Evolutionary conservation across 2,888 invertebrate species (phyloP).

Genomic region (Bruchidius siliquastri): DNA sequence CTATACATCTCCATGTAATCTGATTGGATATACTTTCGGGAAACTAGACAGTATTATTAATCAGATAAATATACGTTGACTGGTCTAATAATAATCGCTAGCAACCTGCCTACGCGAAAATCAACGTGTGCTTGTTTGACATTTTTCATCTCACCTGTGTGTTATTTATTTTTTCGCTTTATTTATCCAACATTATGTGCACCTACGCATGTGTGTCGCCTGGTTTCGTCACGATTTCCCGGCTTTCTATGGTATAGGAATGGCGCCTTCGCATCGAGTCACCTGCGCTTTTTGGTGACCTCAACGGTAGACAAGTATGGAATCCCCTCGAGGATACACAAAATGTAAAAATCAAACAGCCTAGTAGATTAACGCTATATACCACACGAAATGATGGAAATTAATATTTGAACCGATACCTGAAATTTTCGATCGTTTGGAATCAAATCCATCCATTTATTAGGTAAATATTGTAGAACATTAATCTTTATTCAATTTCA

Average conservation of each 20-base stretch:
- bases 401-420: too few relatives aligned
- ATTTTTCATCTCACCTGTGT: not conserved
- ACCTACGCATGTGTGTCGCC: not conserved
- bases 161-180: not conserved
- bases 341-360: not conserved
- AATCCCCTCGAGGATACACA: not conserved
- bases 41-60: too few relatives aligned
- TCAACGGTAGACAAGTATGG: not conserved
- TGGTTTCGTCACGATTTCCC: not conserved
- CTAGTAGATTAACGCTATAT: not conserved
- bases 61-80: not conserved
- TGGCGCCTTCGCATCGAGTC: not conserved
- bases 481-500: too few relatives aligned
- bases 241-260: not conserved
- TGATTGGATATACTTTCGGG: too few relatives aligned
- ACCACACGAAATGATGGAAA: too few relatives aligned
- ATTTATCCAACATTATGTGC: not conserved
- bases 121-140: not conserved
- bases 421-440: too few relatives aligned
- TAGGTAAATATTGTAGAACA: too few relatives aligned
- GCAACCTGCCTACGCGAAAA: not conserved
- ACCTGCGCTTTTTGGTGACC: not conserved
- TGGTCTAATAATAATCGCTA: not conserved
- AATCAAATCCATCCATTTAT: too few relatives aligned
- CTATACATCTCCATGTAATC: too few relatives aligned